Evolutionary conservation across 2,888 invertebrate genomes (phyloP), one percentile per base, ranked within the genome.

Genomic region (Amblyjoppa fuscipennis): DNA sequence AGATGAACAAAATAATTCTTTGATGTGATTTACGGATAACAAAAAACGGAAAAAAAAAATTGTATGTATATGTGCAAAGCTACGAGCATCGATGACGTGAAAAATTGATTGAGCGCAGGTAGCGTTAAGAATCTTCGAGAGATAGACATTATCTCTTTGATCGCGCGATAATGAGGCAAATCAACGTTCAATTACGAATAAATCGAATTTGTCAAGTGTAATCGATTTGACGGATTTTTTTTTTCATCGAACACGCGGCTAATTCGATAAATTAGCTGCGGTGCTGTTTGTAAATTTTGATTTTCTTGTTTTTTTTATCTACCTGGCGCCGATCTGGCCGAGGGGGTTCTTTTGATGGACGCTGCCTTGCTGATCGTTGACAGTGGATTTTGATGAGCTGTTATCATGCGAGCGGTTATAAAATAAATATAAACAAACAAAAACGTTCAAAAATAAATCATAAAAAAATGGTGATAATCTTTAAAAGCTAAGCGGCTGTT

Each of bases 321-420:
- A 93, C 93, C 93, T 93, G 93, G 56, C 84, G 90, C 45, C 74
- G 89, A 83, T 90, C 89, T 93, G 87, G 92, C 84, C 78, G 93
- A 92, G 87, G 92, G 88, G 87, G 87, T 90, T 92, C 92, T 91
- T 91, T 93, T 93, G 89, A 92, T 81, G 88, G 89, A 87, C 85
- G 91, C 87, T 89, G 91, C 87, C 89, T 90, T 91, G 90, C 88
- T 84, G 87, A 90, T 88, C 89, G 90, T 79, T 76, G 85, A 86
- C 61, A 88, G 77, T 87, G 91, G 78, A 87, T 90, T 90, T 89
- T 89, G 88, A 81, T 89, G 90, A 92, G 91, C 93, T 93, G 93
- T 59, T 59, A 59, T 92, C 93, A 93, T 93, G 93, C 92, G 92
- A 91, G 90, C 87, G 89, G 90, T 83, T 79, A n/a, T 49, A 31